Percentiles rank a stretch among this genome's conserved stretches.
Conservation (phyloP, 2,113 vertebrate species). For the Microtus montanus region DNA sequence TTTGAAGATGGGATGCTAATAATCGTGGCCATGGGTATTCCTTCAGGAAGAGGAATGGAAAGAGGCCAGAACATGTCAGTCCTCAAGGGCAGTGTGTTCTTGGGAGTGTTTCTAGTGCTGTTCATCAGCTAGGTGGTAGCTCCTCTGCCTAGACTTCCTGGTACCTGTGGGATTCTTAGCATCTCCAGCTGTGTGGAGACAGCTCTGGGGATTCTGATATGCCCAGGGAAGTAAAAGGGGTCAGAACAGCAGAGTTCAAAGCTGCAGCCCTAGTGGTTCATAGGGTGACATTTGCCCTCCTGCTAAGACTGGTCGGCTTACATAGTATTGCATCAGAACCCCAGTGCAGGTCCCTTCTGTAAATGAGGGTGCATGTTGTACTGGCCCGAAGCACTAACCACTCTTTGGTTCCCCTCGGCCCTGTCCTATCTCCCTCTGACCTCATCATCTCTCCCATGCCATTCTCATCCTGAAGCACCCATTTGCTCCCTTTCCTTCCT, state of each 20-base stretch:
- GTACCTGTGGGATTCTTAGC: background rate
- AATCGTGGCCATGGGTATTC: background rate
- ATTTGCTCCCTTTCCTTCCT: background rate
- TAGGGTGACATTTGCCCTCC: background rate
- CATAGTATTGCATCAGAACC: too few relatives aligned
- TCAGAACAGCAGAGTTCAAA: background rate
- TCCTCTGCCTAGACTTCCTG: background rate
- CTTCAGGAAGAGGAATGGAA: background rate
- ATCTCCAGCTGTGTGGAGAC: background rate
- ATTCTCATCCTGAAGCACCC: too few relatives aligned
- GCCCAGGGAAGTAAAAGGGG: background rate
- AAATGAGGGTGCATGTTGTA: background rate
- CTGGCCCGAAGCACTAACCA: background rate
- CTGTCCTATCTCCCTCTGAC: background rate
- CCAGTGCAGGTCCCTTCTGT: rapidly evolving
- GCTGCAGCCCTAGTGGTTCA: background rate
- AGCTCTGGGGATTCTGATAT: background rate
- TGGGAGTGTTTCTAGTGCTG: background rate
- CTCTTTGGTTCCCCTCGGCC: rapidly evolving
- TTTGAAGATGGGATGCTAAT: background rate
- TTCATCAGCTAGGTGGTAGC: background rate
- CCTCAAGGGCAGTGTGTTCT: background rate
- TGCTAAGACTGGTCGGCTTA: background rate
- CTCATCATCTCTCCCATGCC: background rate
- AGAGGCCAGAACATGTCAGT: background rate